Evolutionary conservation across 2,888 invertebrate species (phyloP), one percentile per base, ranked within the genome.

Genomic region (Drosophila neutralis): DNA sequence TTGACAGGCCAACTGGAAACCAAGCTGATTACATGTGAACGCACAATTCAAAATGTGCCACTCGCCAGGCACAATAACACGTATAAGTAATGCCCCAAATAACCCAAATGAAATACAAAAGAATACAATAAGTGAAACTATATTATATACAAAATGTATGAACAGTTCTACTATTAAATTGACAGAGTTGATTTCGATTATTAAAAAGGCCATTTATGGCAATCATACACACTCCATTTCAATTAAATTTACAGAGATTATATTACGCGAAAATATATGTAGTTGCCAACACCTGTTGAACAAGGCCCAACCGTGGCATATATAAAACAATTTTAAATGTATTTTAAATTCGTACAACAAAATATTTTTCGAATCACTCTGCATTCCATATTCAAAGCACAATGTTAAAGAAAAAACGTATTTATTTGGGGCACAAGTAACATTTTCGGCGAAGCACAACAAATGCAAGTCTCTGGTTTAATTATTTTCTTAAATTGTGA

Each of bases 21-120:
- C 45, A 45, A 67, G 66, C 70, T 70, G 70, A 51, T 60, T 29
- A 40, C 48, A 72, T 62, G 58, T 33, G 10, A 29, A 49, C 35
- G 21, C 38, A 53, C 35, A 73, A 57, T 36, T 59, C 59, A 53
- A 51, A 63, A 10, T 45, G 48, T 68, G 24, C 11, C 45, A 60
- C n/a, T 48, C 27, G n/a, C 51, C 21, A 27, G 38, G 15, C 18
- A 53, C 27, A 15, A 57, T 42, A 51, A 31, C 45, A 57, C 71
- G 63, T 67, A 62, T 72, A 60, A 36, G 54, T 59, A 65, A 76
- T 71, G 45, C 24, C 2, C 21, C 24, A 45, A 24, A 45, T 24
- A 24, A 24, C 15, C 45, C 13, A 8, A 8, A 24, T 24, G 4
- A 24, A 24, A 24, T 8, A 24, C 15, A 45, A 15, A 24, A 4